Evolutionary conservation across 2,797 vertebrate genomes (phyloP).

Genomic region (Pangasius mekongensis): DNA sequence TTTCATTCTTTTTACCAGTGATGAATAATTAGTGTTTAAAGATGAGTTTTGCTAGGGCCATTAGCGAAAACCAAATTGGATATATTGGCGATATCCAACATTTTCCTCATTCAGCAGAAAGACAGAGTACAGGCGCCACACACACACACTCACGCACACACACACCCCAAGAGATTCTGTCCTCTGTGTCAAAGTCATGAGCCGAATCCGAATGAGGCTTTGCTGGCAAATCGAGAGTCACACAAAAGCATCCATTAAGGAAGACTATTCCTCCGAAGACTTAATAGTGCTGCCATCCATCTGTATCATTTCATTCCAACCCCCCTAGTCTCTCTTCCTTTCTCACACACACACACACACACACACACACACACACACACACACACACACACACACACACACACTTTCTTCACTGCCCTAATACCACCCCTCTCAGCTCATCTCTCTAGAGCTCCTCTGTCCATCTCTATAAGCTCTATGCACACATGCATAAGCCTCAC

Average conservation of each 20-base stretch:
- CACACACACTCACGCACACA: background rate
- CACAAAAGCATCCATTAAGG: conserved; percentile 43
- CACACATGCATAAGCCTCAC: background rate
- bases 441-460: background rate
- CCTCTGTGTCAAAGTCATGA: conserved; percentile 34
- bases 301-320: conserved; percentile 21
- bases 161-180: conserved; percentile 26
- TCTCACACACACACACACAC: background rate
- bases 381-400: background rate
- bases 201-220: conserved; percentile 22
- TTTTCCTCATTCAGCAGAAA: conserved; percentile 28
- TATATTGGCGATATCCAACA: conserved; percentile 22
- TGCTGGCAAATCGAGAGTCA: conserved; percentile 15
- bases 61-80: conserved; percentile 3
- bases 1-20: background rate
- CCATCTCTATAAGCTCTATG: conserved; percentile 18
- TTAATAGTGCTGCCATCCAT: background rate
- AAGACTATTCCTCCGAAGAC: conserved; percentile 13
- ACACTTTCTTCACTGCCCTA: conserved; percentile 10
- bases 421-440: background rate
- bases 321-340: background rate
- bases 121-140: background rate
- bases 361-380: background rate
- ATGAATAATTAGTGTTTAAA: conserved; percentile 30
- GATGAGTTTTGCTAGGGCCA: conserved; percentile 7